Evolutionary conservation across 2,113 vertebrate genomes (phyloP), one percentile per base, ranked within the genome.

Genomic region (Nerophis lumbriciformis): DNA sequence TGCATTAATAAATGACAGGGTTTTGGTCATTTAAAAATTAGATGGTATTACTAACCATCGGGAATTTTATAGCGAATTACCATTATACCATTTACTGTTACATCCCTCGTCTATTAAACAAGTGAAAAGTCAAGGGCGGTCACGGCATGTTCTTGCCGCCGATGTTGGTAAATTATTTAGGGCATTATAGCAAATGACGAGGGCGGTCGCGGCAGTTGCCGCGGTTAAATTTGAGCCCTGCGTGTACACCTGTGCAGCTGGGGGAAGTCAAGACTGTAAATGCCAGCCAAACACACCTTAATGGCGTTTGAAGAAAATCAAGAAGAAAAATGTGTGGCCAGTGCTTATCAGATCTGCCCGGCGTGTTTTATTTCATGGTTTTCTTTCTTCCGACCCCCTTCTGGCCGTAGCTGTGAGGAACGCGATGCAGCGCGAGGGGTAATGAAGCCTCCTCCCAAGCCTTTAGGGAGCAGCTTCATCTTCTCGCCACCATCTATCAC

Each of bases 381-480:
- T 6, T 10, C 44, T 75, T 68, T 52, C 42, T 44, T 6, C 10
- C 21, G 1, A 19, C 10, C 7, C n/a, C 69, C 59, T 19, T 19
- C 19, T 19, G 19, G 19, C 19, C 19, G 71, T 59, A 50, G 38
- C 75, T 63, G 61, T 69, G 64, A 78, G 70, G 69, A 72, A 73
- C 65, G 53, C 42, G 53, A 59, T 71, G 54, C 67, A 75, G 72
- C 63, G 56, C 14, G 5, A 76, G 62, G 53, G 64, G 69, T 82
- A 84, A 84, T 85, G 75, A 85, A 78, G 73, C 72, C 73, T 80
- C 78, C 76, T 74, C 73, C 77, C 5, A 58, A 72, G 69, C 83
- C 85, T 69, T 58, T 49, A 80, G 80, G 82, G 12, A 79, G 71
- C 71, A 60, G 69, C 78, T 77, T 73, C 63, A 72, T 72, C 76